Evolutionary conservation across 1,140 invertebrate species (phyloP).

Genomic region (Kradibia gibbosae): DNA sequence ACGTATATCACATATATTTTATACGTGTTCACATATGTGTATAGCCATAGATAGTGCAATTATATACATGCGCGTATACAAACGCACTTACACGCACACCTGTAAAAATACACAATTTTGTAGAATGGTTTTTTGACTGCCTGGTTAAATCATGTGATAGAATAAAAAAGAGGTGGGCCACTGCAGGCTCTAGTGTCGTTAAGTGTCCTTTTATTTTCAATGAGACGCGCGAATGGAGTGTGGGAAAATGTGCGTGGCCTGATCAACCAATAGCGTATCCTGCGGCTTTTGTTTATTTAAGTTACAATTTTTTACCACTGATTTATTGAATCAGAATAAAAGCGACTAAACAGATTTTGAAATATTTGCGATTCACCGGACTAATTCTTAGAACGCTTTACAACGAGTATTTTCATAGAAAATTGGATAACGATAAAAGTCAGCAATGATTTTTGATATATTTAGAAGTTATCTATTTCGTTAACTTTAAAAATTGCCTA

Average conservation of each 20-base stretch:
- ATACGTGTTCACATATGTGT: not conserved
- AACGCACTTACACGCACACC: too few relatives aligned
- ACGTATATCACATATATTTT: not conserved
- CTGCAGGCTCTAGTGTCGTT: not conserved
- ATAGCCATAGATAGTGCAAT: too few relatives aligned
- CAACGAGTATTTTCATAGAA: not conserved
- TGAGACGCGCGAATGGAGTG: not conserved
- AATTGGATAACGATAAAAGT: slow-evolving; percentile 1
- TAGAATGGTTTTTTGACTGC: not conserved
- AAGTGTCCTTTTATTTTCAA: slow-evolving; percentile 47
- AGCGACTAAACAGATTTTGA: not conserved
- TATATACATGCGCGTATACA: too few relatives aligned
- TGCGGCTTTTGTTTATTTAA: slow-evolving; percentile 32
- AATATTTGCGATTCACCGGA: not conserved
- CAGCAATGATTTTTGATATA: not conserved
- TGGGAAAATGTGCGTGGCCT: not conserved
- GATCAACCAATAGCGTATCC: not conserved
- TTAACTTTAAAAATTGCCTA: not conserved
- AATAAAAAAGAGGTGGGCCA: slow-evolving; percentile 37
- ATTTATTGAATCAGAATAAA: not conserved
- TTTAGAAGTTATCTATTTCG: not conserved
- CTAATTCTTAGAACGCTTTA: not conserved
- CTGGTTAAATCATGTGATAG: slow-evolving; percentile 12
- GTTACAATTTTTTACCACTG: not conserved
- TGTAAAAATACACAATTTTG: too few relatives aligned